Evolutionary conservation across 2,113 vertebrate species (phyloP).

Genomic region (Tor tambroides): DNA sequence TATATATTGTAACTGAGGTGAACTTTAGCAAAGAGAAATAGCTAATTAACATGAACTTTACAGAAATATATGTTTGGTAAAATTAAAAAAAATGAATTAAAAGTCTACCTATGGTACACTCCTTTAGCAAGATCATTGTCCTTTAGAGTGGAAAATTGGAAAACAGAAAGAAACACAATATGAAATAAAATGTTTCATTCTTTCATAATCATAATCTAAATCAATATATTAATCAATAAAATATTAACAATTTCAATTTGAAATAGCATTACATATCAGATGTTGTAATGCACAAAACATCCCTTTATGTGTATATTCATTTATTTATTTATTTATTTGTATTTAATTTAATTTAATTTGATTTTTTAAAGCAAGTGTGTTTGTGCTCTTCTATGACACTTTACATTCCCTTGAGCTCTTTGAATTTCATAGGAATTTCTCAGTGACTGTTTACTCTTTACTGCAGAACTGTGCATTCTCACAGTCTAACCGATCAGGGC

Average conservation of each 20-base stretch:
- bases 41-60: constrained; percentile 92
- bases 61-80: constrained; percentile 77
- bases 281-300: constrained; percentile 22
- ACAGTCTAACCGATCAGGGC: constrained; percentile 71
- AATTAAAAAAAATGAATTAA: constrained; percentile 72
- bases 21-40: constrained; percentile 85
- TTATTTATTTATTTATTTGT: too few relatives aligned
- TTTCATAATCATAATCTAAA: not conserved
- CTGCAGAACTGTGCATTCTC: constrained; percentile 73
- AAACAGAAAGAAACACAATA: too few relatives aligned
- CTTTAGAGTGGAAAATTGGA: not conserved
- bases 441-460: constrained; percentile 74
- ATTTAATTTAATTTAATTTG: too few relatives aligned
- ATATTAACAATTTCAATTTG: not conserved
- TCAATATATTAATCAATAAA: not conserved
- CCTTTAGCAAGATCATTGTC: not conserved
- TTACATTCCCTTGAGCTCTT: constrained; percentile 61
- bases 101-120: constrained; percentile 75
- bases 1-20: constrained; percentile 87
- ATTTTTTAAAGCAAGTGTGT: constrained; percentile 59
- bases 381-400: constrained; percentile 60
- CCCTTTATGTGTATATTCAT: too few relatives aligned
- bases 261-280: not conserved
- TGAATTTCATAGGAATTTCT: constrained; percentile 74
- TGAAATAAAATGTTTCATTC: not conserved